Evolutionary conservation across 2,797 vertebrate genomes (phyloP).

Genomic region (Hylomyscus alleni): DNA sequence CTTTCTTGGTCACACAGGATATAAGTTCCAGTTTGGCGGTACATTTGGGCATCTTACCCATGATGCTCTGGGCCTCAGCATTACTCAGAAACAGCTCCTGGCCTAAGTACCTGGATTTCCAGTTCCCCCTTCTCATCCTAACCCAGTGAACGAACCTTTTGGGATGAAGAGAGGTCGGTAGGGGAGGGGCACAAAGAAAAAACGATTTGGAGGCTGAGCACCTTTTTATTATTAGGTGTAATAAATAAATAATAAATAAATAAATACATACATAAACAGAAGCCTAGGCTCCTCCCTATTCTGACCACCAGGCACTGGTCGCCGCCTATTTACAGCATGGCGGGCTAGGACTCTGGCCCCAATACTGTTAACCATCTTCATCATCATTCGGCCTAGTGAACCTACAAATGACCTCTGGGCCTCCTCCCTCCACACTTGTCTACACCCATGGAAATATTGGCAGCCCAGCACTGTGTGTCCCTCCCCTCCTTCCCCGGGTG

Average conservation of each 20-base stretch:
- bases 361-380: conserved; percentile 70
- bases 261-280: conserved; percentile 92
- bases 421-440: conserved; percentile 26
- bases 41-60: conserved; percentile 90
- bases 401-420: conserved; percentile 52
- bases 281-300: conserved; percentile 72
- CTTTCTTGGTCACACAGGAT: conserved; percentile 83
- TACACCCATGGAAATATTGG: conserved; percentile 10
- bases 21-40: conserved; percentile 89
- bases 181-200: conserved; percentile 48
- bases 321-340: conserved; percentile 76
- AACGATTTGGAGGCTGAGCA: conserved; percentile 87
- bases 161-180: background rate
- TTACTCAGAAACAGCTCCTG: conserved; percentile 77
- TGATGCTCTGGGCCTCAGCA: conserved; percentile 86
- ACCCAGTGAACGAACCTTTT: background rate
- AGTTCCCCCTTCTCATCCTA: background rate
- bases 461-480: conserved; percentile 48
- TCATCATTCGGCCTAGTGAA: background rate
- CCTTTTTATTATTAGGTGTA: conserved; percentile 93
- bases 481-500: conserved; percentile 51
- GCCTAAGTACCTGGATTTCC: conserved; percentile 22
- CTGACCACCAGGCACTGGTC: conserved; percentile 63
- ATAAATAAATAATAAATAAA: conserved; percentile 95
- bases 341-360: conserved; percentile 61